Base-by-base conservation (phyloP, 2,113 vertebrate species). In the Oryzias melastigma region DNA sequence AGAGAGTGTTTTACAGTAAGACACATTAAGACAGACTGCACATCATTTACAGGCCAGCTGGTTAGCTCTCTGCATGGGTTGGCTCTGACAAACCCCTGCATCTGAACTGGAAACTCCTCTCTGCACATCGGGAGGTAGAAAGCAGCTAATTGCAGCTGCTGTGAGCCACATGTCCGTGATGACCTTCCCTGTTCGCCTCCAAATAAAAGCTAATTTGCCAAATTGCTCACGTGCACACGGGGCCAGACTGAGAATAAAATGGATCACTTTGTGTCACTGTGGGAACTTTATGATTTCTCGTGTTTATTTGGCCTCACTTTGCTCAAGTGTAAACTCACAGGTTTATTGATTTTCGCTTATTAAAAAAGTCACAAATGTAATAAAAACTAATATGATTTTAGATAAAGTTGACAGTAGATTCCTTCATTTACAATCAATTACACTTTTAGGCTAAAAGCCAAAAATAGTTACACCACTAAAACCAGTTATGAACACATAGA, bases 121-220 rank as follows among this genome's bases (percentile, higher is more conserved):
- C 62, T 19, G 58, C 58, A 51, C 65, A 58, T 69, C 67, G 71
- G 56, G 52, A 58, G 75, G 52, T 51, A 29, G 50, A 57, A 60
- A n/a, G 24, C 41, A 29, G 41, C 46, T 68, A 74, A 68, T 68
- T 75, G 64, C 66, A 73, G 43, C 50, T 59, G 58, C 65, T 57
- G 4, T 18, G 35, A 44, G 51, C 43, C 58, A 54, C 60, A 27
- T 50, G 40, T 47, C 56, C 18, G 1, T 5, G n/a, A 62, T 40
- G 56, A 61, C 45, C 27, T n/a, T 16, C 41, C 12, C 45, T n/a
- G 8, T 16, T 41, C 20, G 15, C 19, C 50, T 62, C 14, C 7
- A 60, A 46, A 52, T 25, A 20, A 60, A 41, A 57, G 41, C 48
- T 14, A 20, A 42, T 55, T 68, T 19, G 12, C 14, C 14, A 44